phyloP scores from a whole-genome alignment of 2,113 vertebrate species.

The Cyprinodon brontotheroides region DNA sequence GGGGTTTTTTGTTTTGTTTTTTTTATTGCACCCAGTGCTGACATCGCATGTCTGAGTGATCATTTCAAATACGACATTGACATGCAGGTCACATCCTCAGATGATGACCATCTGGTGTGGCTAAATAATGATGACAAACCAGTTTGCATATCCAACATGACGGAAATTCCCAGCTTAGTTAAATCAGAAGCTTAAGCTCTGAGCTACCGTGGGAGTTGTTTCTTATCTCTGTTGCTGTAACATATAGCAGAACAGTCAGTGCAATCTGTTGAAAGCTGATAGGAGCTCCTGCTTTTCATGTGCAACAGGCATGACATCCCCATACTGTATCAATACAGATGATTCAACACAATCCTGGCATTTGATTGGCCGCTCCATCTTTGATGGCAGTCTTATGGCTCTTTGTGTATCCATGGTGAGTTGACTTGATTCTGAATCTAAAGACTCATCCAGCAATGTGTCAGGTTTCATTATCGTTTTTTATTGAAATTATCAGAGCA shows the following conservation, averaged over 20 bases:
- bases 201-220: slow-evolving; percentile 38
- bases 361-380: slow-evolving; percentile 42
- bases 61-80: slow-evolving; percentile 11
- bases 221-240: slow-evolving; percentile 49
- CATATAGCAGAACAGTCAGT: slow-evolving; percentile 34
- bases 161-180: slow-evolving; percentile 31
- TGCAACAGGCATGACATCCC: slow-evolving; percentile 54
- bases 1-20: slow-evolving; percentile 7
- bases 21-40: slow-evolving; percentile 46
- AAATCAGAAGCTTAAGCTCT: slow-evolving; percentile 14
- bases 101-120: slow-evolving; percentile 39
- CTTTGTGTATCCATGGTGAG: slow-evolving; percentile 45
- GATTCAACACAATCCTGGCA: slow-evolving; percentile 48
- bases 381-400: slow-evolving; percentile 41
- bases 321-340: slow-evolving; percentile 52
- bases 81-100: slow-evolving; percentile 17
- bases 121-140: slow-evolving; percentile 44
- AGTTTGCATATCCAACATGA: slow-evolving; percentile 40
- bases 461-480: slow-evolving; percentile 47
- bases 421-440: slow-evolving; percentile 50
- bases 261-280: slow-evolving; percentile 62
- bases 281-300: slow-evolving; percentile 56
- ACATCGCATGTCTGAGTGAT: slow-evolving; percentile 33
- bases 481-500: slow-evolving; percentile 45
- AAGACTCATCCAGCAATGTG: slow-evolving; percentile 46